Base-by-base conservation (phyloP, 1,140 invertebrate genomes). In the Chymomyza costata region DNA sequence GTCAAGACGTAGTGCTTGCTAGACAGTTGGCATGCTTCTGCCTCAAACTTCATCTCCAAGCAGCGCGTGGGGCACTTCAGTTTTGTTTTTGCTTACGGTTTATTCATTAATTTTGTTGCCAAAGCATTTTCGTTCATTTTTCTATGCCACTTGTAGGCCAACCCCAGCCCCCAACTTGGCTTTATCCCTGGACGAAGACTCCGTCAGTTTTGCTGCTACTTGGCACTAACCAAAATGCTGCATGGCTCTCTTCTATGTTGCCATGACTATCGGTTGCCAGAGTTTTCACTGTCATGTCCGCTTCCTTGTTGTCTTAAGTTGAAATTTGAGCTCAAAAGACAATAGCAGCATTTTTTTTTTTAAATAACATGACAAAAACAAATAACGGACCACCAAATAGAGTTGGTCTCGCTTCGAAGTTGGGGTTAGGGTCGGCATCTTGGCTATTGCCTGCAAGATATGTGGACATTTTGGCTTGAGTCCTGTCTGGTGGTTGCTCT, bases 41-140 rank as follows among this genome's bases (percentile, higher is more conserved):
- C 35, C 44, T 32, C 44, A 47, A 19, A 34, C 8, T 30, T 28
- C n/a, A n/a, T n/a, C 25, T 28, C 25, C 5, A 28, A 28, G n/a
- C 11, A 19, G 25, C 17, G 18, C 21, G 15, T 11, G 10, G 35
- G 34, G 7, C 5, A 5, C 6, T 14, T 18, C n/a, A n/a, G n/a
- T 14, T 13, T 11, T 19, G 8, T 38, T 44, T 32, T 48, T 48
- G 35, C 45, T 58, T 37, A 30, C 53, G 34, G 48, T 56, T 55
- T 68, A 65, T 65, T 68, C 65, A 68, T 68, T 68, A 64, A 65
- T 56, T 60, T 65, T 68, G 61, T 65, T 68, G 56, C 65, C 61
- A 68, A 68, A 68, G 65, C 62, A 68, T 68, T 68, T 68, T 56
- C 65, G 48, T 61, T 68, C 52, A 68, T 65, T 65, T 65, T 63